These are phyloP conservation scores for Zhengitettix transpicula DNA, from an alignment of 2,888 invertebrate genomes.

Conservation along the genomic window DNA sequence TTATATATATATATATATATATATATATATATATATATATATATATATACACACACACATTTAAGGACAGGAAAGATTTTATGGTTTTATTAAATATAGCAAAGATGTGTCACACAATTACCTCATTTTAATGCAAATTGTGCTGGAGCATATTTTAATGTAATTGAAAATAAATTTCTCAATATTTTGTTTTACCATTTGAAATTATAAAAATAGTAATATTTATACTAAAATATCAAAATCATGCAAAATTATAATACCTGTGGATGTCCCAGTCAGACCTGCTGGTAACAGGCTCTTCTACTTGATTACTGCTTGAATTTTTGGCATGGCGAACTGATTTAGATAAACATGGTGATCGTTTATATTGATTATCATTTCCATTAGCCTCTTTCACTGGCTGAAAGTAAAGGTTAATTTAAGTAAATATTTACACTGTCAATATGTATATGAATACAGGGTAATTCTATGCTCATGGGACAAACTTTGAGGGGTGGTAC, in stretches of 20 bases:
- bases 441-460: no score
- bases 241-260: slow-evolving; percentile 6
- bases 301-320: slow-evolving; percentile 5
- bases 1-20: no score
- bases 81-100: no score
- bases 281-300: slow-evolving; percentile 11
- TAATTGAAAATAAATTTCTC: not conserved
- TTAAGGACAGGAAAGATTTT: no score
- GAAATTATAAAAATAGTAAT: no score
- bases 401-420: slow-evolving; percentile 4
- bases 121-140: not conserved
- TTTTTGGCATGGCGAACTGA: slow-evolving; percentile 8
- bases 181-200: no score
- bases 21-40: no score
- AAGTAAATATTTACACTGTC: not conserved
- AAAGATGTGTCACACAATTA: no score
- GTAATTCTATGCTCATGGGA: no score
- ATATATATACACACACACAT: no score
- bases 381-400: slow-evolving; percentile 9
- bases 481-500: no score
- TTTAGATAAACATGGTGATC: slow-evolving; percentile 10
- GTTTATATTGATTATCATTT: slow-evolving; percentile 8
- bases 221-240: not conserved
- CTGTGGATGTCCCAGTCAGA: slow-evolving; percentile 16
- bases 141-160: not conserved